These are phyloP conservation scores for Varecia variegata DNA, from an alignment of 2,797 vertebrate genomes.

Conservation along the genomic window DNA sequence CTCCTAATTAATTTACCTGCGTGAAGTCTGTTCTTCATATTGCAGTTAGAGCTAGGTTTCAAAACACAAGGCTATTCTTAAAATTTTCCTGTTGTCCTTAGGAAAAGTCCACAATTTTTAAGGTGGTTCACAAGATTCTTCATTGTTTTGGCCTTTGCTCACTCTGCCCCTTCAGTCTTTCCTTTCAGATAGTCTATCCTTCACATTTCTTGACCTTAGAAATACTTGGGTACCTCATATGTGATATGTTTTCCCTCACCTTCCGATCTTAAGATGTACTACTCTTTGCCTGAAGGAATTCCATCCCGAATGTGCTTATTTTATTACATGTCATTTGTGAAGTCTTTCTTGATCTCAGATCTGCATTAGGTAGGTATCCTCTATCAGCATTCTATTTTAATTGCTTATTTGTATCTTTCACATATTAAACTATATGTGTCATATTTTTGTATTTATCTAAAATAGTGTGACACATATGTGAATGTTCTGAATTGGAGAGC, in stretches of 20 bases:
- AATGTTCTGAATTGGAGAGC: slow-evolving; percentile 4
- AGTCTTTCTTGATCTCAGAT: not conserved
- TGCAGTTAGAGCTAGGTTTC: slow-evolving; percentile 3
- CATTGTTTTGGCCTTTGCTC: not conserved
- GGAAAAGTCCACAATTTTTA: not conserved
- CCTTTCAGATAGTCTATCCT: not conserved
- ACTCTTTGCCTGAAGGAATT: not conserved
- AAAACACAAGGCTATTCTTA: not conserved
- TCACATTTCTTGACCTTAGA: not conserved
- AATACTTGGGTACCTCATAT: not conserved
- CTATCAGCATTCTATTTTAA: not conserved
- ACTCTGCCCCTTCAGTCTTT: not conserved
- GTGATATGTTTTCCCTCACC: not conserved
- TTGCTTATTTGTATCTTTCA: not conserved
- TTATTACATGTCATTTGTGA: not conserved
- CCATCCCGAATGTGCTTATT: not conserved
- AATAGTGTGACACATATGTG: not conserved
- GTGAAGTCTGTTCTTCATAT: not conserved
- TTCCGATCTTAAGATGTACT: not conserved
- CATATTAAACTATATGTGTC: not conserved
- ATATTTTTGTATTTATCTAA: not conserved
- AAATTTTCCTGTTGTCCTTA: not conserved
- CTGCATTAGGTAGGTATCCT: not conserved
- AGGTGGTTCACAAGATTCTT: not conserved
- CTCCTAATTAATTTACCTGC: not conserved